Conservation (phyloP, 2,113 vertebrate species). For the Pteropus alecto region DNA sequence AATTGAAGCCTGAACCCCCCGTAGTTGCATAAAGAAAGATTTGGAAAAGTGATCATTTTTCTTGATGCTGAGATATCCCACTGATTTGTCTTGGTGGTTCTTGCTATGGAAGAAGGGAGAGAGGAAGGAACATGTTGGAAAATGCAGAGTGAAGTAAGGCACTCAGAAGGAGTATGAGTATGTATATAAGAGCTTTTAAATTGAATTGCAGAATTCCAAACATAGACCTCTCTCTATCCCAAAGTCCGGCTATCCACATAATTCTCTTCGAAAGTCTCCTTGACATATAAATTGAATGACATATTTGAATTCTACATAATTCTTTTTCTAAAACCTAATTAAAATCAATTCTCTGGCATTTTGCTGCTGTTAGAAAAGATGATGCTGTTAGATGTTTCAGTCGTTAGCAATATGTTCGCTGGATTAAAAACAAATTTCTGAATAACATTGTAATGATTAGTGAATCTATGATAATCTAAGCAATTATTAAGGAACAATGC, state of each 20-base stretch:
- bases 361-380: conserved; percentile 80
- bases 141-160: neutral
- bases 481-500: conserved; percentile 75
- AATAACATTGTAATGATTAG: conserved; percentile 76
- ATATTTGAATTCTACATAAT: conserved; percentile 77
- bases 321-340: conserved; percentile 80
- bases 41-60: neutral
- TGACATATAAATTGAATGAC: conserved; percentile 76
- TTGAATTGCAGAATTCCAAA: conserved; percentile 53
- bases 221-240: conserved; percentile 38
- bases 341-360: conserved; percentile 82
- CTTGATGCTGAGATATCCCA: neutral
- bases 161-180: neutral
- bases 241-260: conserved; percentile 72
- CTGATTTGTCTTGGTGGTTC: neutral
- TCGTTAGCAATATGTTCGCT: conserved; percentile 83
- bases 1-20: neutral
- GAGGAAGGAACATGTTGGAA: neutral
- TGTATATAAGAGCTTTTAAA: neutral
- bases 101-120: neutral
- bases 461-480: conserved; percentile 74
- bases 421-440: conserved; percentile 82
- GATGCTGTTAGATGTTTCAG: conserved; percentile 77
- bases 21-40: neutral
- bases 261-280: conserved; percentile 69